Evolutionary conservation across 2,113 vertebrate species (phyloP).

Genomic region (Leucosticte australis): DNA sequence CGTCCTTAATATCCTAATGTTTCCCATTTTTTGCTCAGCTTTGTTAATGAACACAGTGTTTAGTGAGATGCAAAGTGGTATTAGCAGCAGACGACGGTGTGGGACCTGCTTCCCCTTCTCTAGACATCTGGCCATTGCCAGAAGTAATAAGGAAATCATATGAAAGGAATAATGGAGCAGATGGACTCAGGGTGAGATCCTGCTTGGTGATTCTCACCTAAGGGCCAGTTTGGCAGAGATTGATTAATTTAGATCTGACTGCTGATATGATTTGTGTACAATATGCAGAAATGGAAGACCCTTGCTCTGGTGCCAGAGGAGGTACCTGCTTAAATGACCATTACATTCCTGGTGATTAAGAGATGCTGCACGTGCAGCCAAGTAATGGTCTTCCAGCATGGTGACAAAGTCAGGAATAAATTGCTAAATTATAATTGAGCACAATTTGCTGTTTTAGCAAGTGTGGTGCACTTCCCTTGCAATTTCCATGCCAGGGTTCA

Average conservation of each 20-base stretch:
- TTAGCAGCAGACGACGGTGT: background rate
- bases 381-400: background rate
- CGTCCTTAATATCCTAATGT: background rate
- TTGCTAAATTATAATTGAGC: conserved; percentile 22
- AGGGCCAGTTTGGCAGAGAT: conserved; percentile 44
- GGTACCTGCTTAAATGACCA: conserved; percentile 49
- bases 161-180: conserved; percentile 49
- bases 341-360: conserved; percentile 27
- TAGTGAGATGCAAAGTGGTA: conserved; percentile 24
- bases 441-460: conserved; percentile 47
- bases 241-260: conserved; percentile 46
- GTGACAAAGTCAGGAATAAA: conserved; percentile 39
- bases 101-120: conserved; percentile 26
- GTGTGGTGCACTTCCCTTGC: background rate
- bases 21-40: background rate
- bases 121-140: conserved; percentile 42
- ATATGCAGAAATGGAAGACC: conserved; percentile 1
- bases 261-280: conserved; percentile 20
- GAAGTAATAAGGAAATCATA: conserved; percentile 53
- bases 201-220: conserved; percentile 37
- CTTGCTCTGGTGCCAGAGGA: conserved; percentile 10
- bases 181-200: conserved; percentile 50
- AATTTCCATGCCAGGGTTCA: conserved; percentile 32
- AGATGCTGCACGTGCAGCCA: conserved; percentile 6
- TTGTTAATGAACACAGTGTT: background rate